These are phyloP conservation scores for Moxostoma hubbsi DNA, from an alignment of 2,797 vertebrate species.

Conservation along the genomic window DNA sequence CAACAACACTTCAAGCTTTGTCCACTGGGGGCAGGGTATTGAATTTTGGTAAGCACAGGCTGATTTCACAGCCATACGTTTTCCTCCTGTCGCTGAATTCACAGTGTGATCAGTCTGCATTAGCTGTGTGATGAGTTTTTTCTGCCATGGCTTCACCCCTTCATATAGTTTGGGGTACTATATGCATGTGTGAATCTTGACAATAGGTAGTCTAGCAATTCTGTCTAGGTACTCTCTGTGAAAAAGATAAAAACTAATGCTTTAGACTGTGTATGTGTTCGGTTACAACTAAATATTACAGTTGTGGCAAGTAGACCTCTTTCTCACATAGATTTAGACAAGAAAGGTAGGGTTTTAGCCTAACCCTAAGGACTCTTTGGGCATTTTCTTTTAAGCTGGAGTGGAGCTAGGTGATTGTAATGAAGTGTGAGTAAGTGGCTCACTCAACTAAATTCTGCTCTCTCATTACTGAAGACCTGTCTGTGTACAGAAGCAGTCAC, in stretches of 20 bases:
- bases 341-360: slow-evolving; percentile 28
- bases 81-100: background rate
- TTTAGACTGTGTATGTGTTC: background rate
- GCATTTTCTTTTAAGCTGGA: slow-evolving; percentile 28
- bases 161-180: too few relatives aligned
- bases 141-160: too few relatives aligned
- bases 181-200: too few relatives aligned
- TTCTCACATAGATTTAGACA: slow-evolving; percentile 1
- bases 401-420: slow-evolving; percentile 24
- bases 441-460: slow-evolving; percentile 1
- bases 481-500: slow-evolving; percentile 23
- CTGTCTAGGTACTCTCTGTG: too few relatives aligned
- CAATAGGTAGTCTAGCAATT: too few relatives aligned
- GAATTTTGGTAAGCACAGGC: too few relatives aligned
- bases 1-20: too few relatives aligned
- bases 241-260: too few relatives aligned
- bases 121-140: too few relatives aligned
- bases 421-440: slow-evolving; percentile 48
- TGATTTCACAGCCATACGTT: too few relatives aligned
- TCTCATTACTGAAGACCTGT: slow-evolving; percentile 39
- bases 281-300: background rate
- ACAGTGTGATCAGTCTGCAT: too few relatives aligned
- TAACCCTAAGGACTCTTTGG: slow-evolving; percentile 21
- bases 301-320: background rate
- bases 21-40: too few relatives aligned